Evolutionary conservation across 2,797 vertebrate genomes (phyloP).

Genomic region (Margarornis squamiger): DNA sequence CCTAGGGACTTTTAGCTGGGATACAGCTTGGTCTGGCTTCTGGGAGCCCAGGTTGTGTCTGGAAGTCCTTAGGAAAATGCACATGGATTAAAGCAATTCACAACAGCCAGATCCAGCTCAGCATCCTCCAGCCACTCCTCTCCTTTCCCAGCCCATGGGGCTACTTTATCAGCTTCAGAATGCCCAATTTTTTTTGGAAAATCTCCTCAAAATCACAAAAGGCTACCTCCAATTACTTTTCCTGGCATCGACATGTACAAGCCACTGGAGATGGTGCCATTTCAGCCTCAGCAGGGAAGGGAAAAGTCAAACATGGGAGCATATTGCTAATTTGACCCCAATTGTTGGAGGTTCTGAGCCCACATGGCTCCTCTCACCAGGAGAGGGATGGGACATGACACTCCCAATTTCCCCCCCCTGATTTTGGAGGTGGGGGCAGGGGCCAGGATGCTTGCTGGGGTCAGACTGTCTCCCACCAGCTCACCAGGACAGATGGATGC

Average conservation of each 20-base stretch:
- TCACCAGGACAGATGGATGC: background rate
- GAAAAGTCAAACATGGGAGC: background rate
- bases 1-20: background rate
- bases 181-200: fast-evolving
- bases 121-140: fast-evolving
- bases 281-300: background rate
- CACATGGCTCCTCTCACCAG: background rate
- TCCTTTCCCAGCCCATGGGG: background rate
- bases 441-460: fast-evolving
- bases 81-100: fast-evolving
- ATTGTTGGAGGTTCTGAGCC: background rate
- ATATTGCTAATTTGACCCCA: background rate
- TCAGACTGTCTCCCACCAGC: background rate
- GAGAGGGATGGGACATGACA: background rate
- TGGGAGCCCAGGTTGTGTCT: background rate
- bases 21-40: background rate
- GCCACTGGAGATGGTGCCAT: fast-evolving
- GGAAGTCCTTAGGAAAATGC: background rate
- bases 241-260: background rate
- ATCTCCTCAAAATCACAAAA: background rate
- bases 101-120: fast-evolving
- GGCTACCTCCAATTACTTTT: background rate
- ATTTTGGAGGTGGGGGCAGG: no score
- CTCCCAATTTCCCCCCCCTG: fast-evolving
- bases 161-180: background rate